These are phyloP conservation scores for Aurelia coerulea DNA, from an alignment of 30 jellyfish, hydroid and myxozoan species.

Conservation along the genomic window DNA sequence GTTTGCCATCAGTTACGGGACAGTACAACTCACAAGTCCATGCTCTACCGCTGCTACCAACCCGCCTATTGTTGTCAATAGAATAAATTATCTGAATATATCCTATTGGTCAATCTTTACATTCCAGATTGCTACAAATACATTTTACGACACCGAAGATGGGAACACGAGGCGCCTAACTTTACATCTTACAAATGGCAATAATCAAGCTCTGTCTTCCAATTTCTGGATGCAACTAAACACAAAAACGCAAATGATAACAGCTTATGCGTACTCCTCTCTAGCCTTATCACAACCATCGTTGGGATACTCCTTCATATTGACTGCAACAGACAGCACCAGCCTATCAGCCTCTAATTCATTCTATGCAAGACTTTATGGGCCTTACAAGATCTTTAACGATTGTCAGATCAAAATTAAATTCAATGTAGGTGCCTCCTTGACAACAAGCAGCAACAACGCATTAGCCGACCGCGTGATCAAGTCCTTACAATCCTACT, in stretches of 20 bases:
- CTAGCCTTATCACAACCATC: conserved; percentile 42
- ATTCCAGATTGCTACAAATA: conserved; percentile 61
- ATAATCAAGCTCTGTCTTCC: conserved; percentile 12
- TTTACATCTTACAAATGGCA: conserved; percentile 10
- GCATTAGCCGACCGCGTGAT: conserved; percentile 11
- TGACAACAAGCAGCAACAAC: conserved; percentile 1
- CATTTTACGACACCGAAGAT: conserved; percentile 76
- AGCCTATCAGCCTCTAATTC: conserved; percentile 68
- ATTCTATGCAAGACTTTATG: conserved; percentile 52
- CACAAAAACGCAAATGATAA: conserved; percentile 56
- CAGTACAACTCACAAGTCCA: background rate
- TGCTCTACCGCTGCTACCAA: conserved; percentile 58
- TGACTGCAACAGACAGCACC: conserved; percentile 76
- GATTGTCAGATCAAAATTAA: conserved; percentile 70
- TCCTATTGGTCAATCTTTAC: conserved; percentile 57
- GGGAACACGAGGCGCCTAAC: conserved; percentile 75
- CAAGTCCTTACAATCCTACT: conserved; percentile 18
- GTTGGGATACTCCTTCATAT: conserved; percentile 42
- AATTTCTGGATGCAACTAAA: conserved; percentile 76
- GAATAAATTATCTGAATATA: conserved; percentile 23
- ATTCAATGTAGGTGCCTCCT: conserved; percentile 27
- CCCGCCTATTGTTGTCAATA: conserved; percentile 57
- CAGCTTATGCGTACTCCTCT: conserved; percentile 54
- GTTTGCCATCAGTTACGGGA: conserved; percentile 26
- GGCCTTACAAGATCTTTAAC: conserved; percentile 39